Base-by-base conservation (phyloP, 2,113 vertebrate genomes). In the Megaceryle torquata region DNA sequence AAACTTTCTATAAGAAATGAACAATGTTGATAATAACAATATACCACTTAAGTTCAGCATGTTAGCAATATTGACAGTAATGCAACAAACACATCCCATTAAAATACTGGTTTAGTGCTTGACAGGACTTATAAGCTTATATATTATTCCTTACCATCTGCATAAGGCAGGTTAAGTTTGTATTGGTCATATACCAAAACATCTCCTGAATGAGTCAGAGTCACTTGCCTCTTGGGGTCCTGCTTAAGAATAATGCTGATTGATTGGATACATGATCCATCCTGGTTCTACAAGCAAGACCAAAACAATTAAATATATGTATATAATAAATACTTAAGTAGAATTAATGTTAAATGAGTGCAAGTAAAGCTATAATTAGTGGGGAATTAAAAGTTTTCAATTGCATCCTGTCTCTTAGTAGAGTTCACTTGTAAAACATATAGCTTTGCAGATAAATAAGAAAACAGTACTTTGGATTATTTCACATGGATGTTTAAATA, bases 241-340 rank as follows among this genome's bases (percentile, higher is more conserved):
- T 99, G 99, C 78, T 99, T 98, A 75, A 99, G 91, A 56, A 99
- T 96, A 93, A 99, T 97, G 81, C 97, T 99, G 65, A 99, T 96
- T 39, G 99, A 99, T 61, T 99, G 99, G 97, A 99, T 98, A 95
- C 99, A 99, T 41, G 99, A 97, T 48, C 99, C 98, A 70, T 99
- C 99, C 84, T 99, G 97, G 97, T 99, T 99, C 99, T 99, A 95
- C 51, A 97, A 92, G 88, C 15, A 82, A 56, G 88, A 96, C 91
- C 35, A 95, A 93, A 68, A 96, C 10, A 37, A 9, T 59, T 56
- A 70, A 56, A 46, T 28, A 43, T 41, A 26, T 11, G 50, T 25
- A 25, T 60, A 22, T 56, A 59, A 57, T 33, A 26, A 53, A 28
- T 56, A 35, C 7, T 41, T 7, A 39, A 48, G 9, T 41, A 70